Percentiles rank a stretch among this genome's conserved stretches.
These are phyloP conservation scores for Baccha elongata DNA, from an alignment of 2,888 invertebrate species.

Conservation along the genomic window DNA sequence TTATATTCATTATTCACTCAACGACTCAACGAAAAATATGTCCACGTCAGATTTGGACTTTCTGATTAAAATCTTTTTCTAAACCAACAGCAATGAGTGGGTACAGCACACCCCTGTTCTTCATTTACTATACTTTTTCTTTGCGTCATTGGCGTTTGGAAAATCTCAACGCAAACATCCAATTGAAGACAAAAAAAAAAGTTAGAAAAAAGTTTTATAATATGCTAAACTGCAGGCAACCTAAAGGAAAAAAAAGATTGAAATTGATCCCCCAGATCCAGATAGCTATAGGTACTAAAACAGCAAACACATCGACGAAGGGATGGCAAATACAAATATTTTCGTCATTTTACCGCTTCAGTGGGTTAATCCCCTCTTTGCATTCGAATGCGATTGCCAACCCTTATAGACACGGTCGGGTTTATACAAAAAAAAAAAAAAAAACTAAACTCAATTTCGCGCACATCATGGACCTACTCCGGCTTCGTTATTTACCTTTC, in stretches of 20 bases:
- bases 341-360: conserved; percentile 76
- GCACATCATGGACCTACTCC: conserved; percentile 27
- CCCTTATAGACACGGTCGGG: conserved; percentile 26
- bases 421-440: not conserved
- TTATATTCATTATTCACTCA: conserved; percentile 35
- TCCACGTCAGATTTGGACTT: conserved; percentile 16
- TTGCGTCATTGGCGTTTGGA: conserved; percentile 61
- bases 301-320: conserved; percentile 43
- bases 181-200: conserved; percentile 16
- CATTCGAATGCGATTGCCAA: conserved; percentile 24
- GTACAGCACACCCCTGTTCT: conserved; percentile 5
- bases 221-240: conserved; percentile 50
- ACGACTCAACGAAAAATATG: conserved; percentile 8
- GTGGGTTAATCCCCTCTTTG: conserved; percentile 74
- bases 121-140: conserved; percentile 58
- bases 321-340: conserved; percentile 74
- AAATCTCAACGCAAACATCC: conserved; percentile 63
- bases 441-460: conserved; percentile 64
- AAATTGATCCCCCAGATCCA: conserved; percentile 61
- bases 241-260: conserved; percentile 30
- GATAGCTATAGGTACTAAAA: conserved; percentile 33
- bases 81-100: conserved; percentile 33
- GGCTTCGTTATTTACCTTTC: conserved; percentile 50
- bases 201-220: conserved; percentile 49
- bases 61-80: conserved; percentile 47